Conservation (phyloP, 1,140 invertebrate genomes). For the Helicoverpa zea region DNA sequence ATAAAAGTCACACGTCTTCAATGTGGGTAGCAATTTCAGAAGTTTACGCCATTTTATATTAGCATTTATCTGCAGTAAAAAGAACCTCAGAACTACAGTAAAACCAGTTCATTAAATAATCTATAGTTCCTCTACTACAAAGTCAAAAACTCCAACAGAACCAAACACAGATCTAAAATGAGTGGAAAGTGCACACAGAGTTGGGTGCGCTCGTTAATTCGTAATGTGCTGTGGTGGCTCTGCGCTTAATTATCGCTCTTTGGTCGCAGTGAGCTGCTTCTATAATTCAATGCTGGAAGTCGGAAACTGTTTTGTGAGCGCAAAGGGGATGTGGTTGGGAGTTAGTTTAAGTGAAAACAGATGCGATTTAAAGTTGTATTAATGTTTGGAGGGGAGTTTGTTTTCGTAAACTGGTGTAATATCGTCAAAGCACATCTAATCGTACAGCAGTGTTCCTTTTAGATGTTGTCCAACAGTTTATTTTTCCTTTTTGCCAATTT, state of each 20-base stretch:
- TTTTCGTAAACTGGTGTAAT: no score
- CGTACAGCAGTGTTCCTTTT: no score
- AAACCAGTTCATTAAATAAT: no score
- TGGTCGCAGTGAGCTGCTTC: neutral
- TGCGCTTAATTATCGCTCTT: constrained; percentile 25
- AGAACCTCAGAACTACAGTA: no score
- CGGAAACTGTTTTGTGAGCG: neutral
- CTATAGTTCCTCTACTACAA: neutral
- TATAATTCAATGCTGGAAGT: constrained; percentile 23
- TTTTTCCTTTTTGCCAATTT: no score
- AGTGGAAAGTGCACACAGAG: neutral
- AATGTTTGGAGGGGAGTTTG: no score
- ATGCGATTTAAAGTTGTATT: neutral
- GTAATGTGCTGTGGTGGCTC: neutral
- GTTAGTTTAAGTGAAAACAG: neutral
- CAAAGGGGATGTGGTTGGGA: neutral
- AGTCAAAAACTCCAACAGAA: neutral
- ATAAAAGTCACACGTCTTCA: no score
- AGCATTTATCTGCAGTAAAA: no score
- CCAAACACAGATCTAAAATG: neutral
- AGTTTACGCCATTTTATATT: no score
- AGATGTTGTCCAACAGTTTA: no score
- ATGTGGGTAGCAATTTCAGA: no score
- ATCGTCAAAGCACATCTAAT: no score
- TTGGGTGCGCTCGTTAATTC: constrained; percentile 9